Conservation (phyloP, 2,888 invertebrate species). For the Oxyscelio sp. region DNA sequence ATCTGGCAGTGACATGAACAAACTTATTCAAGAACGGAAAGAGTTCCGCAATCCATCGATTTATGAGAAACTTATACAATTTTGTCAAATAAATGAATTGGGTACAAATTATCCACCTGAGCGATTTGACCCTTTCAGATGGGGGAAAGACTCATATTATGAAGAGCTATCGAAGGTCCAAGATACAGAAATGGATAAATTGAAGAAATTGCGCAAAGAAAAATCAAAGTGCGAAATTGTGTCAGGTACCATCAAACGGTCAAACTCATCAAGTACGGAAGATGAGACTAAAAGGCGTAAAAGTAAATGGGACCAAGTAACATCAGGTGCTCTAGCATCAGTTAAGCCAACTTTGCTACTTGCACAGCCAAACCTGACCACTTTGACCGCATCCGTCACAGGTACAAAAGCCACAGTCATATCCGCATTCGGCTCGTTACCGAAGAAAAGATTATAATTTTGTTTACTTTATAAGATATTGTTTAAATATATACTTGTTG, state of each 20-base stretch:
- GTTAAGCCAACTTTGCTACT: slow-evolving; percentile 92
- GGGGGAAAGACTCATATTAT: slow-evolving; percentile 97
- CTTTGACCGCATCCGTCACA: slow-evolving; percentile 94
- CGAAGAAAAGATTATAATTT: slow-evolving; percentile 92
- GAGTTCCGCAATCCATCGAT: slow-evolving; percentile 99
- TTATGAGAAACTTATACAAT: slow-evolving; percentile 98
- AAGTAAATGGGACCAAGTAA: slow-evolving; percentile 98
- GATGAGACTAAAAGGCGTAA: slow-evolving; percentile 94
- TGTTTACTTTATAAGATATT: too few relatives aligned
- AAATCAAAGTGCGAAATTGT: slow-evolving; percentile 94
- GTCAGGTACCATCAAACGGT: slow-evolving; percentile 91
- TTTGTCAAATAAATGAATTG: slow-evolving; percentile 98
- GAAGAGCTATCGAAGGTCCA: slow-evolving; percentile 97
- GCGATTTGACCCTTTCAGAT: slow-evolving; percentile 97
- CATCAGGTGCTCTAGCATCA: slow-evolving; percentile 90
- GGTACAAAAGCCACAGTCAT: slow-evolving; percentile 97
- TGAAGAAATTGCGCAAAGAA: slow-evolving; percentile 96
- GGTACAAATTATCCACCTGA: slow-evolving; percentile 98
- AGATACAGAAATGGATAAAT: slow-evolving; percentile 96
- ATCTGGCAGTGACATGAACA: slow-evolving; percentile 96
- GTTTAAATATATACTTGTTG: too few relatives aligned
- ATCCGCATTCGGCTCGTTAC: slow-evolving; percentile 96
- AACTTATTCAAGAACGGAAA: slow-evolving; percentile 96
- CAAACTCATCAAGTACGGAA: slow-evolving; percentile 90
- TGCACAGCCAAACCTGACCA: slow-evolving; percentile 92